Conservation (phyloP, 2,797 vertebrate species). For the Crax fasciolata region DNA sequence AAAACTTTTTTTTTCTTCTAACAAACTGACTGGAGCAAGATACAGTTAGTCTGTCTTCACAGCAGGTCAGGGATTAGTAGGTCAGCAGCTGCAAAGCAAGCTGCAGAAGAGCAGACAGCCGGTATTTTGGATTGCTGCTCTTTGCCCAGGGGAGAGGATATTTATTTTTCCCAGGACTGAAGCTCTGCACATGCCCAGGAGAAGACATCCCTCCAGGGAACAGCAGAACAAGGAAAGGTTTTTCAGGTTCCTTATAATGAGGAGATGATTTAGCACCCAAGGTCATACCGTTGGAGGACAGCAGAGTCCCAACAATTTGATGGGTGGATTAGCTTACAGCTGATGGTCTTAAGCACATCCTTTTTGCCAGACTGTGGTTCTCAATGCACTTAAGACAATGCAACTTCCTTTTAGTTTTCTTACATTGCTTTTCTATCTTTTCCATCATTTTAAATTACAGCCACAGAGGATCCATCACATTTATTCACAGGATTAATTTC, state of each 20-base stretch:
- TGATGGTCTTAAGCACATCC: not conserved
- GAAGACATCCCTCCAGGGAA: not conserved
- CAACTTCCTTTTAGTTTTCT: not conserved
- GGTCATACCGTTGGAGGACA: not conserved
- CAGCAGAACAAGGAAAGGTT: not conserved
- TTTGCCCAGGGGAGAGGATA: not conserved
- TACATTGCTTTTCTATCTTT: not conserved
- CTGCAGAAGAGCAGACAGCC: not conserved
- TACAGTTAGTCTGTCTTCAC: not conserved
- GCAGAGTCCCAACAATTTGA: not conserved
- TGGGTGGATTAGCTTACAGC: not conserved
- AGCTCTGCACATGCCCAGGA: not conserved
- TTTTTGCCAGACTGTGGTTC: not conserved
- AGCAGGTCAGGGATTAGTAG: not conserved
- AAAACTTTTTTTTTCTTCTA: not conserved
- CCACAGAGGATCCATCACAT: not conserved
- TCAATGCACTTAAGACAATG: not conserved
- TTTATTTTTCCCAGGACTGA: not conserved
- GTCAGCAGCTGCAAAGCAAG: not conserved
- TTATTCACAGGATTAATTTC: slow-evolving; percentile 32
- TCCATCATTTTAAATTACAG: not conserved
- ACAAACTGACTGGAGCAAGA: not conserved
- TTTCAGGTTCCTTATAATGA: not conserved
- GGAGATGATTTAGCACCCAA: not conserved
- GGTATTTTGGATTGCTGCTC: not conserved